Evolutionary conservation across 2,888 invertebrate species (phyloP), one percentile per base, ranked within the genome.

Genomic region (Lycocerus yunnanus): DNA sequence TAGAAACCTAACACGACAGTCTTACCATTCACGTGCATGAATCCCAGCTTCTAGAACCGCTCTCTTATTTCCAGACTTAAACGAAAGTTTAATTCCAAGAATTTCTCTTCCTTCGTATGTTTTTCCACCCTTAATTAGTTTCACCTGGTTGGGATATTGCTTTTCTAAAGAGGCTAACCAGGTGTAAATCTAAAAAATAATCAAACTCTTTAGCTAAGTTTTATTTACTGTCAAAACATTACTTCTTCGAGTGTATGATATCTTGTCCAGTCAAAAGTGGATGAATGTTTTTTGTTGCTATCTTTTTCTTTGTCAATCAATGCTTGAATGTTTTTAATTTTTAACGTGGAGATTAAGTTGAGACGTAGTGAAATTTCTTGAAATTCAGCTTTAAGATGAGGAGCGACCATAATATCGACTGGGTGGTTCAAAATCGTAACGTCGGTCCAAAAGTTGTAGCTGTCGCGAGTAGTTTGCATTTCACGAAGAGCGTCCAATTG

Each of bases 11-110:
- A 16, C 8, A 21, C 11, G 10, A 8, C 8, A 59, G 15, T 1
- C 18, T 65, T 80, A 86, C 86, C 86, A 86, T 84, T 86, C 86
- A 69, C 86, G 81, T 10, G 86, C 85, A 73, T 86, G 86, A 27
- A 86, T 86, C 68, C 91, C 92, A 15, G 82, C 90, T 87, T 93
- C 93, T 13, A 93, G 88, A 85, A 92, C 91, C 13, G 91, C 90
- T 18, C 88, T 88, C 73, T 90, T 87, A 85, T 91, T 86, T 79
- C 88, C 85, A 1, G 82, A 3, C 84, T 81, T 80, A 85, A 24
- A 85, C 72, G 79, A 85, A 1, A 90, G 86, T 80, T 87, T 89
- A 0, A 90, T 88, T 59, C 92, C 92, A 69, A 88, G 88, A 58
- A 93, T 90, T 0, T 86, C 83, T 66, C 92, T 89, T 0, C 90